These are phyloP conservation scores for Metopia argyrocephala DNA, from an alignment of 2,888 invertebrate species.

Conservation along the genomic window DNA sequence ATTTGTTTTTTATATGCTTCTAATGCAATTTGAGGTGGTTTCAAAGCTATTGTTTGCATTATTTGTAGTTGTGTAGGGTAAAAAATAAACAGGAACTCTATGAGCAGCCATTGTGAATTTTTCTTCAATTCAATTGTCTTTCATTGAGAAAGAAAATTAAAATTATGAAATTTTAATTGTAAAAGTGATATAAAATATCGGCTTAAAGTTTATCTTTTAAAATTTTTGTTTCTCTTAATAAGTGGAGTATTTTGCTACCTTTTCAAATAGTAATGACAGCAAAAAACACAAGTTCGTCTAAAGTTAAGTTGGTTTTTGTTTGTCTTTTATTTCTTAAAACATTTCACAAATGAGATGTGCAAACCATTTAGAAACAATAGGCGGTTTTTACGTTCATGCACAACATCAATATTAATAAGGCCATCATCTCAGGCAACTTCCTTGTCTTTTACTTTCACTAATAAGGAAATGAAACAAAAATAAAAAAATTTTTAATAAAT, in stretches of 20 bases:
- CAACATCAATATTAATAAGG: conserved; percentile 22
- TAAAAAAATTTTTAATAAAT: no score
- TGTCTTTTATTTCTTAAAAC: background rate
- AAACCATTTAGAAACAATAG: background rate
- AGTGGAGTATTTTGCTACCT: background rate
- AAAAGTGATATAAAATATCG: background rate
- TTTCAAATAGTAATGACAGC: background rate
- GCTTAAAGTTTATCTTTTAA: background rate
- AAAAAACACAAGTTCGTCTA: background rate
- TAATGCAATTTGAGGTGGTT: no score
- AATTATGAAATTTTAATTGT: conserved; percentile 46
- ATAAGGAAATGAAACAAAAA: no score
- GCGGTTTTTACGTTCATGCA: conserved; percentile 33
- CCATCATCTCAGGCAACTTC: background rate
- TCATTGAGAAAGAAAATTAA: conserved; percentile 28
- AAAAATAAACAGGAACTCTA: conserved; percentile 55
- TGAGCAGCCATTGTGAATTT: conserved; percentile 42
- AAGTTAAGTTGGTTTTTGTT: conserved; percentile 9
- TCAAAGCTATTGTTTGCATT: no score
- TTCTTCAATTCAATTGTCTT: background rate
- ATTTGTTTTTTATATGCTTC: no score
- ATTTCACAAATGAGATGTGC: background rate
- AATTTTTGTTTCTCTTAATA: background rate
- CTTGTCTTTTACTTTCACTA: no score
- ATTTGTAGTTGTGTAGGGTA: no score